Evolutionary conservation across 2,888 invertebrate genomes (phyloP), one percentile per base, ranked within the genome.

Genomic region (Cephalotes varians): DNA sequence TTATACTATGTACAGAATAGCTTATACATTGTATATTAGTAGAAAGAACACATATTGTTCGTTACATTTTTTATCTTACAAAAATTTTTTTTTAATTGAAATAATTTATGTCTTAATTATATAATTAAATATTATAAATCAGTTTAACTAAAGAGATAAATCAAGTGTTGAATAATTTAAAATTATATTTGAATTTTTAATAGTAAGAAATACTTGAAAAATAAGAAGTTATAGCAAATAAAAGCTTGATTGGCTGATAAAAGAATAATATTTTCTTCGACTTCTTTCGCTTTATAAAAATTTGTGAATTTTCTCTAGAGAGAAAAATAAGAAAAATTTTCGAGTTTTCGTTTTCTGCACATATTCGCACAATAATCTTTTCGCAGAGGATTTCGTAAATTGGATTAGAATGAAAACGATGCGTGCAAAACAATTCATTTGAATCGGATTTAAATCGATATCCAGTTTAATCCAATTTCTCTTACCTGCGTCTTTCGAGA

Each of bases 351-450:
- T 6, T 7, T 51, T 49, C 4, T 18, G 28, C 21, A n/a, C 18
- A 34, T 40, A 40, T 40, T 40, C 40, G 40, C 0, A 40, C 3
- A 15, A 40, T 40, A 60, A 1, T 21, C 37, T 37, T 34, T 1
- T 47, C 21, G 12, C 71, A 12, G 49, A 37, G 58, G 37, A 40
- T 62, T 62, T 49, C 2, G 12, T 1, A 74, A 7, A 62, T 64
- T 28, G n/a, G 28, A 54, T 76, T 76, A 51, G 28, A 64, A 25
- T 3, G 37, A 9, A n/a, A 74, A 74, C n/a, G 49, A 40, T 12
- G n/a, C 9, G 9, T 69, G 31, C 21, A 9, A 74, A n/a, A 44
- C 21, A 67, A 40, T 7, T 54, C 12, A 44, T 21, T 54, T 25
- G 9, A 34, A 71, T 31, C 25, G 12, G 18, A 31, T 44, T 56